A percentile compares a stretch with the other conserved stretches of the same genome.
Conservation (phyloP, 1,140 invertebrate species). For the Colletes gigas region DNA sequence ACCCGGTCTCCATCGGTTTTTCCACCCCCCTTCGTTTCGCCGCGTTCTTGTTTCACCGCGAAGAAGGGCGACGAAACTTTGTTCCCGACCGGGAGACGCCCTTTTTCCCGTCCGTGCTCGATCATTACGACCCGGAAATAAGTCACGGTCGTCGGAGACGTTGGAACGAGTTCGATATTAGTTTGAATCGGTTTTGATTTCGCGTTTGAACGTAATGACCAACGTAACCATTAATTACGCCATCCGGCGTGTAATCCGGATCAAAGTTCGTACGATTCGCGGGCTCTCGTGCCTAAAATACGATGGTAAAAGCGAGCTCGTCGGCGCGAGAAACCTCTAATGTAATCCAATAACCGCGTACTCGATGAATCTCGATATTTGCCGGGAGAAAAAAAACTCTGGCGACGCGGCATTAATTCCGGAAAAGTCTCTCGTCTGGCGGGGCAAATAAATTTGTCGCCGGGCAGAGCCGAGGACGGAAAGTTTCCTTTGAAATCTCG, state of each 20-base stretch:
- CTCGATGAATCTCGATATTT: background rate
- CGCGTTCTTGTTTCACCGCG: background rate
- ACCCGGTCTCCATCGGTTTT: background rate
- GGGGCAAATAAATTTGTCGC: conserved; percentile 1
- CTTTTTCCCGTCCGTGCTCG: too few relatives aligned
- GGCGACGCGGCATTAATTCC: background rate
- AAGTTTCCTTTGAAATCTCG: conserved; percentile 8
- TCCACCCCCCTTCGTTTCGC: background rate
- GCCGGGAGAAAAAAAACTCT: background rate
- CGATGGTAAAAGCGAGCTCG: background rate
- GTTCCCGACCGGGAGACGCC: too few relatives aligned
- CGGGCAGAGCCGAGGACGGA: background rate
- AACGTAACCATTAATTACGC: too few relatives aligned
- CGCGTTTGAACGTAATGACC: too few relatives aligned
- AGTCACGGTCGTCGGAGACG: too few relatives aligned
- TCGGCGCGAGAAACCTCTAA: background rate
- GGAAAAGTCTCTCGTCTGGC: background rate
- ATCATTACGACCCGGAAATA: too few relatives aligned
- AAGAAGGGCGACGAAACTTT: background rate
- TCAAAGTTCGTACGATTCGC: background rate
- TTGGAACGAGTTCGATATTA: too few relatives aligned
- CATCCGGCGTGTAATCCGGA: too few relatives aligned
- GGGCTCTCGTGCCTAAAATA: too few relatives aligned
- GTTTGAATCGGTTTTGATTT: too few relatives aligned
- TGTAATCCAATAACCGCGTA: background rate